Base-by-base conservation (phyloP, 2,888 invertebrate species). In the Congeria kusceri region DNA sequence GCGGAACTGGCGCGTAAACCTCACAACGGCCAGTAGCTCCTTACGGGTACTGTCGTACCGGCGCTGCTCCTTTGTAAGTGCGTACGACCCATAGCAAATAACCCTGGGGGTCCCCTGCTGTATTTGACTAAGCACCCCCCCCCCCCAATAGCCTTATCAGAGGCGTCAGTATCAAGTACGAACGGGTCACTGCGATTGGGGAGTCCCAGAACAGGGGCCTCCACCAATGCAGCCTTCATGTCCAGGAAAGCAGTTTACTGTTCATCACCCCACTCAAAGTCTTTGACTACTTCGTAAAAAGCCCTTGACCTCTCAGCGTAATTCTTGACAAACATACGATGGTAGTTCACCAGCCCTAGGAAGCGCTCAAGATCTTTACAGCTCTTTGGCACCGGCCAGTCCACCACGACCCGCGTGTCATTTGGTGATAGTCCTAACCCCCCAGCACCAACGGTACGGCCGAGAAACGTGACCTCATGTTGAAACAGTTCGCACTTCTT, bases 281-380 rank as follows among this genome's bases (percentile, higher is more conserved):
- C 9, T 15, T 53, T 28, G 0, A 65, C 69, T 23, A 78, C 15
- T 13, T 57, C 47, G 59, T 81, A 84, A 27, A 83, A 32, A 3
- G 65, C 23, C 20, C 0, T 32, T 25, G 79, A 63, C 11, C 32
- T 62, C 7, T 28, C 15, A 3, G 81, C 65, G 59, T 61, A 83
- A 9, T 77, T 25, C 20, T 59, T 20, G 1, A 83, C 65, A 46
- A 77, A 74, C 0, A n/a, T 32, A 4, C 86, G 27, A 59, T 85
- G 77, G 29, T 85, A 85, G 25, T 74, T 80, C 9, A 66, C 68
- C 4, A 86, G 28, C 0, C 87, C 83, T 18, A 86, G 23, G 46
- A 86, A 86, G 11, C 56, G 25, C 28, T 82, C 69, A 0, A 86
- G 65, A 25, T 86, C 75, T 23, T 69, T 78, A 0, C 65, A 25